phyloP scores from a whole-genome alignment of 2,888 invertebrate species.

The Tetragnatha montana region DNA sequence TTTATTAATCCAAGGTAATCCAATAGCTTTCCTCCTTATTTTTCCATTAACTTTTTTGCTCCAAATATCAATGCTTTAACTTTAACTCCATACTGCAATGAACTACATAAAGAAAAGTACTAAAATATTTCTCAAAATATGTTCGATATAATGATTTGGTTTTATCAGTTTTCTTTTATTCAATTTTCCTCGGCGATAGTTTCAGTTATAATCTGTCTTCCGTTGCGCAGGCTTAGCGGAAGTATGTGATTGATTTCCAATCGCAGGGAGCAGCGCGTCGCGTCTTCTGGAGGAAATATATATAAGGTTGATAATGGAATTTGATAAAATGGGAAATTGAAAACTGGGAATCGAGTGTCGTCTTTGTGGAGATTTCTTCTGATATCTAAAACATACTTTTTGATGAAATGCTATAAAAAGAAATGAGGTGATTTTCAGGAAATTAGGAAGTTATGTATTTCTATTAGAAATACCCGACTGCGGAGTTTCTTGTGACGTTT shows the following conservation, averaged over 20 bases:
- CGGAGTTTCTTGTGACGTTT: too few relatives aligned
- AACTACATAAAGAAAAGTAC: too few relatives aligned
- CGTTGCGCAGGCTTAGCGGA: background rate
- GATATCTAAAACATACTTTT: background rate
- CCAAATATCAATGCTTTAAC: too few relatives aligned
- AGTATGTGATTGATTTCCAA: background rate
- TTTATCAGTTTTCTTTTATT: background rate
- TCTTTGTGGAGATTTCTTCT: background rate
- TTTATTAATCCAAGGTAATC: too few relatives aligned
- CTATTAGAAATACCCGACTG: too few relatives aligned
- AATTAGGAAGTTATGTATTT: too few relatives aligned
- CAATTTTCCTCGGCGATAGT: background rate
- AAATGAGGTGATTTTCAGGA: too few relatives aligned
- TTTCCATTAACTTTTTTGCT: too few relatives aligned
- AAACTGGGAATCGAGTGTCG: background rate
- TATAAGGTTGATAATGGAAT: background rate
- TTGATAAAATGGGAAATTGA: slow-evolving; percentile 1
- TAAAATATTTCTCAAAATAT: too few relatives aligned
- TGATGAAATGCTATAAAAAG: background rate
- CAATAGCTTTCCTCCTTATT: too few relatives aligned
- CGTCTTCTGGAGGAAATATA: background rate
- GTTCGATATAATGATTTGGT: background rate
- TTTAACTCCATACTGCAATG: too few relatives aligned
- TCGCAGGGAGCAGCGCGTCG: background rate
- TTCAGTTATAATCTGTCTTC: background rate